A percentile compares a stretch with the other conserved stretches of the same genome.
phyloP scores from a whole-genome alignment of 2,888 invertebrate species.

The Glaucopsyche alexis region DNA sequence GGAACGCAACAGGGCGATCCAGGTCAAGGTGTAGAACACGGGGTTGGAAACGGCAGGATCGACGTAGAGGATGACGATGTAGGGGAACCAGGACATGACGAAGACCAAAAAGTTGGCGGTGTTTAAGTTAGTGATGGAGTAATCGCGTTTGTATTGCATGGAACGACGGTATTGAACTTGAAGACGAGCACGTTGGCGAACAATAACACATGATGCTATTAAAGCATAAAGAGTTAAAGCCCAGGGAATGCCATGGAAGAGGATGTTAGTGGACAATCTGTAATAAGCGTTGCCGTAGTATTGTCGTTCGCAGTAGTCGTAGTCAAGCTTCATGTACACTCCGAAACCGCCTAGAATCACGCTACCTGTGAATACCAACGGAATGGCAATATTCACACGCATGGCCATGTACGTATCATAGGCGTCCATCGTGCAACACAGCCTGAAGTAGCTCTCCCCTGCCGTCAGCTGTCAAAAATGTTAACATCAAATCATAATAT shows the following conservation, averaged over 20 bases:
- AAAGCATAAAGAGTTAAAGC: slow-evolving; percentile 78
- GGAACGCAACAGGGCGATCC: slow-evolving; percentile 85
- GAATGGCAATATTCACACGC: slow-evolving; percentile 72
- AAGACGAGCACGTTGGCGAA: slow-evolving; percentile 73
- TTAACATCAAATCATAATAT: background rate
- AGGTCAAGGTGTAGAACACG: slow-evolving; percentile 83
- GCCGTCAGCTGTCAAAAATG: slow-evolving; percentile 71
- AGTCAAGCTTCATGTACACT: slow-evolving; percentile 80
- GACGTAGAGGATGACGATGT: slow-evolving; percentile 80
- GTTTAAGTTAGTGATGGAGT: slow-evolving; percentile 81
- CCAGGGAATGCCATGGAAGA: slow-evolving; percentile 81
- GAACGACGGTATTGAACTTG: slow-evolving; percentile 82
- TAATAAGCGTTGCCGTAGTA: slow-evolving; percentile 78
- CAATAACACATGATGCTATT: slow-evolving; percentile 67
- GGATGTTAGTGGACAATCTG: slow-evolving; percentile 75
- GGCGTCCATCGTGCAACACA: slow-evolving; percentile 69
- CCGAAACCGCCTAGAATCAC: slow-evolving; percentile 80
- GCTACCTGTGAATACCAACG: slow-evolving; percentile 80
- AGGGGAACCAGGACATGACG: slow-evolving; percentile 84
- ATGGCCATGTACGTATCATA: slow-evolving; percentile 69
- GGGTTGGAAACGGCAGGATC: slow-evolving; percentile 69
- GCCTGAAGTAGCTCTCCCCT: slow-evolving; percentile 82
- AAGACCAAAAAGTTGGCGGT: slow-evolving; percentile 83
- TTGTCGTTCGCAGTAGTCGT: slow-evolving; percentile 83
- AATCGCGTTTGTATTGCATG: slow-evolving; percentile 81